Base-by-base conservation (phyloP, 1,140 invertebrate species). In the Drosophila cardini region DNA sequence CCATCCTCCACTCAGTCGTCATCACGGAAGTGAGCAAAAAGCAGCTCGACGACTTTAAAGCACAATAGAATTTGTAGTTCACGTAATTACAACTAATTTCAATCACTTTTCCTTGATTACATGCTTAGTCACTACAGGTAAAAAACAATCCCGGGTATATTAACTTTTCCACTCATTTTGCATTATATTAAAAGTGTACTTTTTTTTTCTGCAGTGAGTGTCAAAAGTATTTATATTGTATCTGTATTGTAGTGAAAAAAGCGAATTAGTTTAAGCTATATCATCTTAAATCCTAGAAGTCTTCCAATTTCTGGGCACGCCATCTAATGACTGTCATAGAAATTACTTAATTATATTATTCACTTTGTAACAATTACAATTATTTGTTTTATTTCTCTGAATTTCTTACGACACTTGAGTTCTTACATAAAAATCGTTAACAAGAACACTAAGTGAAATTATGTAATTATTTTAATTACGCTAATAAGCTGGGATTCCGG, bases 261-360 rank as follows among this genome's bases (percentile, higher is more conserved):
- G 1, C 10, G 4, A 10, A 26, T 48, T 50, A 26, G n/a, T 50
- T 32, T 46, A 46, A 26, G 50, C 50, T 45, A 6, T 55, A 9
- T 6, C 10, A 26, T 16, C 18, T 7, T 18, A 50, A n/a, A 21
- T 63, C 18, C 46, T 48, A 11, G 9, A 13, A n/a, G 43, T 13
- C 2, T 40, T 40, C 9, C 36, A 38, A n/a, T 11, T 13, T 40
- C 38, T 40, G 3, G 32, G 32, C 10, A 9, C n/a, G 32, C 32
- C 16, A 48, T 62, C n/a, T 32, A 30, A 32, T 40, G 63, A 65
- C 63, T 65, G 50, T 45, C 50, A 34, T 45, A 56, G 48, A 8
- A 36, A n/a, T 34, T 46, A 46, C 10, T 46, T 65, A n/a, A 34
- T n/a, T 30, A 55, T 15, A 38, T 57, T 46, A 46, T n/a, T 13